A percentile compares a stretch with the other conserved stretches of the same genome.
Evolutionary conservation across 2,113 vertebrate species (phyloP).

Genomic region (Urocolius indicus): DNA sequence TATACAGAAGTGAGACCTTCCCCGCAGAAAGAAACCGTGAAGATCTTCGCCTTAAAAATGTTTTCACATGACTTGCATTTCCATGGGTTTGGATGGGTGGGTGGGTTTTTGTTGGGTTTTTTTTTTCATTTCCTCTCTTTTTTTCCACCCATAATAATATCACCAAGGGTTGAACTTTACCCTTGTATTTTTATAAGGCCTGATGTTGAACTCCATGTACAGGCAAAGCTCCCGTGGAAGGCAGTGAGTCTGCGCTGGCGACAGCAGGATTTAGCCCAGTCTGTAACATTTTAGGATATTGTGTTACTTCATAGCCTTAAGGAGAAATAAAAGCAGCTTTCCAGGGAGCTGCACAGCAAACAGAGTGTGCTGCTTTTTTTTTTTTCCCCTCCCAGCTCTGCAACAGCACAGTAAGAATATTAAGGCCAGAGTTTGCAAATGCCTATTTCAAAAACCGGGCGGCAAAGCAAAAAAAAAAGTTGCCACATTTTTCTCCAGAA

Average conservation of each 20-base stretch:
- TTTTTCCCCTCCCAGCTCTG: constrained; percentile 26
- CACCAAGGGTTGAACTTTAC: constrained; percentile 35
- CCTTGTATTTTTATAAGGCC: constrained; percentile 44
- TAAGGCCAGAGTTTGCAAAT: constrained; percentile 21
- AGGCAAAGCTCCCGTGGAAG: constrained; percentile 23
- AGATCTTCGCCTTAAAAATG: neutral
- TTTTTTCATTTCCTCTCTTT: constrained; percentile 35
- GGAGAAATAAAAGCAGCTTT: constrained; percentile 63
- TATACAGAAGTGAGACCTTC: constrained; percentile 31
- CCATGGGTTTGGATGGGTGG: neutral
- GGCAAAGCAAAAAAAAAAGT: constrained; percentile 7
- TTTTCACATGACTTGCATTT: constrained; percentile 33
- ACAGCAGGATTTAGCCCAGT: constrained; percentile 55
- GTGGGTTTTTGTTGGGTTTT: neutral
- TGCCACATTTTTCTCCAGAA: neutral
- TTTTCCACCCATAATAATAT: constrained; percentile 36
- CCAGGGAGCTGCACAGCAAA: constrained; percentile 11
- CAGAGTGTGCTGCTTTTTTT: neutral
- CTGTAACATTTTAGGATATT: constrained; percentile 66
- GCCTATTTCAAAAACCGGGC: constrained; percentile 4
- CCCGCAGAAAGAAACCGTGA: neutral
- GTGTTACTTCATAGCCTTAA: constrained; percentile 64
- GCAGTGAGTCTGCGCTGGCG: neutral
- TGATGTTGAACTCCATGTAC: neutral
- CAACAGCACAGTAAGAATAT: constrained; percentile 7